Percentiles rank a stretch among this genome's conserved stretches.
Conservation (phyloP, 2,797 vertebrate genomes). For the Amblyraja radiata region DNA sequence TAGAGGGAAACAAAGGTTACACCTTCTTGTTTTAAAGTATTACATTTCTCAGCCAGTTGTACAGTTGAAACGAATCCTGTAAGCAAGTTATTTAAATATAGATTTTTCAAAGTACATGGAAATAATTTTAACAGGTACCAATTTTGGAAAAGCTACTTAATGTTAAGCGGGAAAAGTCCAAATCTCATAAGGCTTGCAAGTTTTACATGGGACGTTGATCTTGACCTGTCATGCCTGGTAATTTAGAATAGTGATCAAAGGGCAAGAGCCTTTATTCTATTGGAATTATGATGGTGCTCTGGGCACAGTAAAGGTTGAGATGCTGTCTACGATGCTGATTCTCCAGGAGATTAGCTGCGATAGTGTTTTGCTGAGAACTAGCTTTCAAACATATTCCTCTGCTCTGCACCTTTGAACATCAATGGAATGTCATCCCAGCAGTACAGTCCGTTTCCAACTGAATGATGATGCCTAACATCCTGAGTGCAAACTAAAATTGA, state of each 20-base stretch:
- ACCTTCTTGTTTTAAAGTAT: not conserved
- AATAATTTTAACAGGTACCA: not conserved
- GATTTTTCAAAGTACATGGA: not conserved
- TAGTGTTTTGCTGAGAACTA: not conserved
- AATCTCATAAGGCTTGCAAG: not conserved
- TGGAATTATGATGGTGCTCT: not conserved
- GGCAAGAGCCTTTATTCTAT: not conserved
- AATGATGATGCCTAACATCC: not conserved
- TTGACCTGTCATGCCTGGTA: not conserved
- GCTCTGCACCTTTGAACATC: not conserved
- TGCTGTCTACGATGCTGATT: not conserved
- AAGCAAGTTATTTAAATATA: constrained; percentile 1
- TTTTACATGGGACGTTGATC: not conserved
- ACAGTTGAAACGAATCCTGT: not conserved
- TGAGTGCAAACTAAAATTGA: not conserved
- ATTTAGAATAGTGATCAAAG: not conserved
- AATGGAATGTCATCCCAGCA: not conserved
- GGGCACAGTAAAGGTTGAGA: not conserved
- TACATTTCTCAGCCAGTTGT: not conserved
- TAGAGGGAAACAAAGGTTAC: not conserved
- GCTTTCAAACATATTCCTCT: not conserved
- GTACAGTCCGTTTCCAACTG: not conserved
- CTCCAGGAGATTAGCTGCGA: not conserved
- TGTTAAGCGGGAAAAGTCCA: not conserved
- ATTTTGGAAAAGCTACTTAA: not conserved